Percentiles rank a stretch among this genome's conserved stretches.
These are phyloP conservation scores for Drosophila hydei DNA, from an alignment of 1,140 invertebrate genomes.

Conservation along the genomic window DNA sequence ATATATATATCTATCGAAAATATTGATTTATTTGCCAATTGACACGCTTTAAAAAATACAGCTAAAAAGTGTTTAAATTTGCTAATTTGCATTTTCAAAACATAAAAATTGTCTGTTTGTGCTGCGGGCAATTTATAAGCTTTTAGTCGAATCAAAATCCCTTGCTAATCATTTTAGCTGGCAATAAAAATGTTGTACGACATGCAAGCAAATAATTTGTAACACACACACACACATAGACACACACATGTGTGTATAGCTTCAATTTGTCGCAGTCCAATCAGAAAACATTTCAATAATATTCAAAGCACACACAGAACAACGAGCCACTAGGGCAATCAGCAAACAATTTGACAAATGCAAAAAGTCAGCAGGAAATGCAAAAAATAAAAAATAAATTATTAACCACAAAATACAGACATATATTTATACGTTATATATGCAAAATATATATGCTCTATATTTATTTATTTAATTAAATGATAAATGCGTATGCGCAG, in stretches of 20 bases:
- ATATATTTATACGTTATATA: constrained; percentile 3
- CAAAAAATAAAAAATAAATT: constrained; percentile 22
- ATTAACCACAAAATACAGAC: constrained; percentile 12
- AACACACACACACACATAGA: not conserved
- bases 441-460: constrained; percentile 20
- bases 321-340: constrained; percentile 43
- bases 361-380: constrained; percentile 42
- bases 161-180: constrained; percentile 37
- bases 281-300: constrained; percentile 54
- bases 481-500: constrained; percentile 58
- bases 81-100: constrained; percentile 1
- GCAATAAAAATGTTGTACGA: constrained; percentile 10
- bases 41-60: not conserved
- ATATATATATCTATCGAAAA: not conserved
- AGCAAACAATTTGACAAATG: constrained; percentile 76
- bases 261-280: constrained; percentile 46
- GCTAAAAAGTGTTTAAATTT: not conserved
- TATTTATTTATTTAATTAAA: constrained; percentile 64
- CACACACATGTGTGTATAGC: not conserved
- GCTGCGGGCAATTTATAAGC: constrained; percentile 24
- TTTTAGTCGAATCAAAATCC: constrained; percentile 40
- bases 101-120: not conserved
- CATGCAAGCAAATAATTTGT: constrained; percentile 42
- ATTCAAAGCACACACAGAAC: constrained; percentile 27
- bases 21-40: not conserved